Percentiles rank a stretch among this genome's conserved stretches.
These are phyloP conservation scores for Myocastor coypus DNA, from an alignment of 2,113 vertebrate genomes.

Conservation along the genomic window DNA sequence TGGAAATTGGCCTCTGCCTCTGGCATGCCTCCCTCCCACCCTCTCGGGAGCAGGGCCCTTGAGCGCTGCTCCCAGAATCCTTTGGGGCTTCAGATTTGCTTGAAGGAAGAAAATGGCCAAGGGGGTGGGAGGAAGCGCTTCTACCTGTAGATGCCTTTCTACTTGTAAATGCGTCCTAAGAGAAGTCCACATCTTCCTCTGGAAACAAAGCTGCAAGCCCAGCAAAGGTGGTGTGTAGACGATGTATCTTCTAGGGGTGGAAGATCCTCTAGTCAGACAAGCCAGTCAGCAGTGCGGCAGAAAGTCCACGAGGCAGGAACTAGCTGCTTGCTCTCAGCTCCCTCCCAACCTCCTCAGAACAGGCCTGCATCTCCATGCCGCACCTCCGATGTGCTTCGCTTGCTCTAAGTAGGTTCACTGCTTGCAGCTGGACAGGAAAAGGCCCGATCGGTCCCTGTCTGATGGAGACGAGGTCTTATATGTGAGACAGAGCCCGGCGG, in stretches of 20 bases:
- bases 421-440: neutral
- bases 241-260: neutral
- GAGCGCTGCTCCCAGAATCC: neutral
- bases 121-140: neutral
- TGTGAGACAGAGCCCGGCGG: neutral
- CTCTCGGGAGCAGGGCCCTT: neutral
- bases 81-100: neutral
- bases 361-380: neutral
- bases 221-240: neutral
- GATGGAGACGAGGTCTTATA: neutral
- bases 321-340: neutral
- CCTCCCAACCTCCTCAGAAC: neutral
- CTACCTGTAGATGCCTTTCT: neutral
- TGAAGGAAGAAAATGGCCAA: neutral
- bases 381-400: neutral
- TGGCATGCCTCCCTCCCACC: neutral
- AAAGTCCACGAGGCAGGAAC: neutral
- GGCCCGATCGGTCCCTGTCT: neutral
- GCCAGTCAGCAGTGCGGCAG: neutral
- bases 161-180: neutral
- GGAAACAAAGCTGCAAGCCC: slow-evolving; percentile 10
- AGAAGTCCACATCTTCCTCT: neutral
- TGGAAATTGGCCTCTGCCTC: neutral
- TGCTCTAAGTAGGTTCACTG: neutral
- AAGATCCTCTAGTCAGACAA: neutral